Evolutionary conservation across 2,797 vertebrate genomes (phyloP), one percentile per base, ranked within the genome.

Genomic region (Danio tinwini): DNA sequence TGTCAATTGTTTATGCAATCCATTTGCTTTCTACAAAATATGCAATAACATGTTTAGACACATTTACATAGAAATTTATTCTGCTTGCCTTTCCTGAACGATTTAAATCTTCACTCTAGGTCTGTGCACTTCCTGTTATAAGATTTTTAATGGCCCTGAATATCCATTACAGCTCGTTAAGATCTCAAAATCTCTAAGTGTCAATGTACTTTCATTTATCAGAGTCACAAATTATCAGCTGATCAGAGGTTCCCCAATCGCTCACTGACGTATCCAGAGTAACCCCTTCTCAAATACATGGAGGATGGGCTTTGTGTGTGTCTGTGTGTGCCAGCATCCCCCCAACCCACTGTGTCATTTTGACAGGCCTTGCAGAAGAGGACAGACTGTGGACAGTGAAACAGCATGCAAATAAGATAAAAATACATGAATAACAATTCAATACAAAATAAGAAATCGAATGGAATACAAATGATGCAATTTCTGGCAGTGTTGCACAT

Each of bases 171-270:
- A 71, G 53, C 53, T 81, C 61, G 75, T 72, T 52, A 76, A 21
- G 73, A 82, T 73, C 53, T 83, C 49, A 74, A 64, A 82, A 82
- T 72, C 19, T 83, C 29, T 10, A 55, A 44, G 12, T 53, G 29
- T 63, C 14, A 79, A 21, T 69, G 19, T 1, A 53, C 49, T 47
- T 19, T 37, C 47, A 21, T 78, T 80, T 29, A 67, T 82, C 73
- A 68, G 13, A 67, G 6, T 62, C 13, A 47, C 29, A 73, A 21
- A 1, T 63, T 76, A 78, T 72, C 53, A 59, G 70, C 74, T 82
- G 63, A 76, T 84, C 64, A 71, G 80, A 80, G 71, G 72, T 77
- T 74, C 12, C 61, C 52, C 63, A 79, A 76, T 56, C 65, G 79
- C 65, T 42, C 17, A 63, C 14, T 82, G 64, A 58, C 0, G 75